Base-by-base conservation (phyloP, 2,888 invertebrate species). In the Argynnis bischoffii region DNA sequence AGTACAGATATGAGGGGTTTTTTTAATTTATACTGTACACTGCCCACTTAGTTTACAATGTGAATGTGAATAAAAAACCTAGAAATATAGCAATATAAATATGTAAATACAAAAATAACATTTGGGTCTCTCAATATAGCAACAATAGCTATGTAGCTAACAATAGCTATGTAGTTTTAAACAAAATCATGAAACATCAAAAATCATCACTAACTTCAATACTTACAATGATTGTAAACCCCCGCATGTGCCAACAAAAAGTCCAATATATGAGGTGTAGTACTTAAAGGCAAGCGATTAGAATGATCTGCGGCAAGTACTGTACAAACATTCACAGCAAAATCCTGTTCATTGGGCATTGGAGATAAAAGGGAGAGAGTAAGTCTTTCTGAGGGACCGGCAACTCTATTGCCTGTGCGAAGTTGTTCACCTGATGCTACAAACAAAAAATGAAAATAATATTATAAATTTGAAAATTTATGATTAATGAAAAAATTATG, bases 321-420 rank as follows among this genome's bases (percentile, higher is more conserved):
- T 0, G 98, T 98, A 87, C 99, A 99, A 3, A 99, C 98, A 87
- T 99, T 99, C 79, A 99, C 96, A 35, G 99, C 99, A 87, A 99
- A 98, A 90, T 99, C 99, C 85, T 99, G 98, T 87, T 99, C 99
- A 87, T 99, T 99, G 6, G 99, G 99, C 84, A 99, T 94, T 1
- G 99, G 99, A n/a, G 98, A 98, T 64, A 98, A 92, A 51, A 99
- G 93, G 0, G 99, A 98, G 64, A 98, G 93, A n/a, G 97, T 95
- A 69, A 99, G 92, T 71, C 98, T 95, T 79, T 97, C 97, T 1
- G 96, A 95, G 0, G 93, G 88, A 6, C 91, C 90, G 0, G 91
- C 90, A 3, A 87, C 81, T 2, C 86, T 81, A 18, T 76, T 76
- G 11, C 67, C 76, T 0, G 86, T 76, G 0, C 88, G 87, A 0